These are phyloP conservation scores for Hemitrygon akajei DNA, from an alignment of 2,797 vertebrate genomes.

Conservation along the genomic window DNA sequence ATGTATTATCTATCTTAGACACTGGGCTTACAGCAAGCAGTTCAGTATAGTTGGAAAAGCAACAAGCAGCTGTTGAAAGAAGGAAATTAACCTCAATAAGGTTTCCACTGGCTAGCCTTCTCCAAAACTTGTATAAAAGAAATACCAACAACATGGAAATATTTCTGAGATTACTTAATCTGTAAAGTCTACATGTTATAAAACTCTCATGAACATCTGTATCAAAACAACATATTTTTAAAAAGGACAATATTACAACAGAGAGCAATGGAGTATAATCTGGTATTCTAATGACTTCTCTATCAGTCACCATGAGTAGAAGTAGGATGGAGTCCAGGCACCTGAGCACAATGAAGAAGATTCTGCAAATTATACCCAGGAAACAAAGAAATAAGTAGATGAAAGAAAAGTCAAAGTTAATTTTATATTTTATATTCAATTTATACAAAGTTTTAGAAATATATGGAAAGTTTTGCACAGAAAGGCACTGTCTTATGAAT, in stretches of 20 bases:
- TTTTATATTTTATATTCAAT: not conserved
- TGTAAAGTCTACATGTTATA: not conserved
- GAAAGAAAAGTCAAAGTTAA: not conserved
- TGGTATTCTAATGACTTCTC: not conserved
- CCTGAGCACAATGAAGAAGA: not conserved
- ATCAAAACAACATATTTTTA: not conserved
- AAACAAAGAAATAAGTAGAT: not conserved
- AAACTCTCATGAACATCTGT: not conserved
- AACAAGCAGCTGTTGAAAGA: constrained; percentile 56
- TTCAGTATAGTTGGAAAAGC: constrained; percentile 53
- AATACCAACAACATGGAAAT: not conserved
- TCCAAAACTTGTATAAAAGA: not conserved
- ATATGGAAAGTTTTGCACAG: not conserved
- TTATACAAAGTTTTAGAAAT: not conserved
- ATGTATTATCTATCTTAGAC: constrained; percentile 51
- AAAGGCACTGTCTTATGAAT: not conserved
- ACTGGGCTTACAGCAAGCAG: constrained; percentile 52
- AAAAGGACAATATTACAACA: not conserved
- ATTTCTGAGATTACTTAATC: constrained; percentile 12
- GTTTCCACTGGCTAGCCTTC: too few relatives aligned
- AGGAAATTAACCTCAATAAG: not conserved
- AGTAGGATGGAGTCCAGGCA: not conserved
- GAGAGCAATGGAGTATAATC: not conserved
- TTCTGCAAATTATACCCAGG: not conserved
- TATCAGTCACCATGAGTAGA: not conserved